phyloP scores from a whole-genome alignment of 2,797 vertebrate species.

The Oreochromis mossambicus region DNA sequence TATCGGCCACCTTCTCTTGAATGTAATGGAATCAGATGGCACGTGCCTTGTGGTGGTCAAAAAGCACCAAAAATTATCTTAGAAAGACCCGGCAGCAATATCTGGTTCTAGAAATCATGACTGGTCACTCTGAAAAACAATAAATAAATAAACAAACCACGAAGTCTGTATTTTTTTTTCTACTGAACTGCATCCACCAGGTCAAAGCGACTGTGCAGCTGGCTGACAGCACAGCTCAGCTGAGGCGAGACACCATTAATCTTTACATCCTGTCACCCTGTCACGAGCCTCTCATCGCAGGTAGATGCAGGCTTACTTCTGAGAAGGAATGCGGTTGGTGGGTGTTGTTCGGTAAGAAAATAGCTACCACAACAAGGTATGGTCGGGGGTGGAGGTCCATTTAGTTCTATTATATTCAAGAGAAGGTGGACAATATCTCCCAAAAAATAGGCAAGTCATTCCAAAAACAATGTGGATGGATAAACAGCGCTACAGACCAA shows the following conservation, averaged over 20 bases:
- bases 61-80: neutral
- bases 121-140: neutral
- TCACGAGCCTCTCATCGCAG: neutral
- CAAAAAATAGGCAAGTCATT: neutral
- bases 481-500: neutral
- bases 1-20: neutral
- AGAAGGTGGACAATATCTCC: neutral
- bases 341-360: neutral
- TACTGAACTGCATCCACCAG: neutral
- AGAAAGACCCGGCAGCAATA: neutral
- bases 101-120: neutral
- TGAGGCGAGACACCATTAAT: neutral
- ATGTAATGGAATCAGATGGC: neutral
- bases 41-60: neutral
- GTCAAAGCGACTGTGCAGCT: neutral
- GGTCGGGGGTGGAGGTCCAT: neutral
- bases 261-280: neutral
- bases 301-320: neutral
- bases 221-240: neutral
- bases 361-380: neutral
- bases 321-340: neutral
- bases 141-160: neutral
- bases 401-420: neutral
- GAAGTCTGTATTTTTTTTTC: neutral
- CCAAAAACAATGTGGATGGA: neutral